Evolutionary conservation across 30 jellyfish, hydroid and myxozoan species (phyloP).

Genomic region (Pelagia noctiluca): DNA sequence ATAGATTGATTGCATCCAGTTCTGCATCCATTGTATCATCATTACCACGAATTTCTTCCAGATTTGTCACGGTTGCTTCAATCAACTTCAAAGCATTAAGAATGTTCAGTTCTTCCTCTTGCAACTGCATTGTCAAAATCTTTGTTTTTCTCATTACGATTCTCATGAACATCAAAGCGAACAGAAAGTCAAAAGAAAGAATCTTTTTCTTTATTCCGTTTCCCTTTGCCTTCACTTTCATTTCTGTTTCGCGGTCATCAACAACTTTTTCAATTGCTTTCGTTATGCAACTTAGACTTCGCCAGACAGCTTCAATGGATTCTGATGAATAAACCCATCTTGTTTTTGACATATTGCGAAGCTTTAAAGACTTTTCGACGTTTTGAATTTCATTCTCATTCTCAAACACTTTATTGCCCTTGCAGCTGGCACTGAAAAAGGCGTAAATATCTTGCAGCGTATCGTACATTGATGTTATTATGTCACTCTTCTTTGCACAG

Average conservation of each 20-base stretch:
- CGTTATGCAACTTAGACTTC: slow-evolving; percentile 17
- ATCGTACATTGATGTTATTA: slow-evolving; percentile 30
- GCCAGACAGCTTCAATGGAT: slow-evolving; percentile 53
- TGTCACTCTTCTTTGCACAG: slow-evolving; percentile 34
- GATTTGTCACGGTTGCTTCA: slow-evolving; percentile 52
- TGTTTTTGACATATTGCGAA: slow-evolving; percentile 36
- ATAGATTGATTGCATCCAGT: slow-evolving; percentile 38
- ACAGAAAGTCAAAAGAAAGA: slow-evolving; percentile 38
- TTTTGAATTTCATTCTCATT: slow-evolving; percentile 10
- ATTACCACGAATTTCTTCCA: slow-evolving; percentile 36
- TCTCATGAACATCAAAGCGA: slow-evolving; percentile 53
- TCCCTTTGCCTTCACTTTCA: slow-evolving; percentile 42
- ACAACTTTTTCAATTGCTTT: slow-evolving; percentile 41
- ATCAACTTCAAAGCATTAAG: slow-evolving; percentile 34
- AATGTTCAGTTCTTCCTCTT: slow-evolving; percentile 53
- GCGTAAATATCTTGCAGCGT: slow-evolving; percentile 33
- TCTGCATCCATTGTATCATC: slow-evolving; percentile 45
- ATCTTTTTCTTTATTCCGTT: slow-evolving; percentile 43
- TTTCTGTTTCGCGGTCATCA: slow-evolving; percentile 21
- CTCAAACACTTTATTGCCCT: slow-evolving; percentile 23
- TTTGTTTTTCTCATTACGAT: slow-evolving; percentile 47
- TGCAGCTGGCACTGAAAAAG: slow-evolving; percentile 45
- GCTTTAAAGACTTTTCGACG: slow-evolving; percentile 29
- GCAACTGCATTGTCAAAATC: slow-evolving; percentile 54
- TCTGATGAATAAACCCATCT: slow-evolving; percentile 44